Evolutionary conservation across 2,113 vertebrate genomes (phyloP).

Genomic region (Esox niger): DNA sequence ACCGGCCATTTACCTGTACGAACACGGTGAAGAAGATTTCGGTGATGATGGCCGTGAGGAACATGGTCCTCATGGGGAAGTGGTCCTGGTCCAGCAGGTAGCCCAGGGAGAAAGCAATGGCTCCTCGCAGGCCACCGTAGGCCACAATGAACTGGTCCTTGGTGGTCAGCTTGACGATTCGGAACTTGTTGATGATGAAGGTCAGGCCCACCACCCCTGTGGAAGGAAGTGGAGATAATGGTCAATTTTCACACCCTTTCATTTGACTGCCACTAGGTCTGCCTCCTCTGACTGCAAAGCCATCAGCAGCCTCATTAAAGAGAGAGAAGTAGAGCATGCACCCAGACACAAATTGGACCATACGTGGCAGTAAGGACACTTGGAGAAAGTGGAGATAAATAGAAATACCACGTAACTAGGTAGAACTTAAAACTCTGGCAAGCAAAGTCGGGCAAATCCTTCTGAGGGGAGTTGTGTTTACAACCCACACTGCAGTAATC

Average conservation of each 20-base stretch:
- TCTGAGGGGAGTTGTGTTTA: too few species aligned
- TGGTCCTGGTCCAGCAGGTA: slow-evolving; percentile 79
- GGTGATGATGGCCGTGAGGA: slow-evolving; percentile 96
- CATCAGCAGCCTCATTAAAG: neutral
- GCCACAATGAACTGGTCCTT: slow-evolving; percentile 99
- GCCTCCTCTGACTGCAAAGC: too few species aligned
- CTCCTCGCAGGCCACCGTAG: slow-evolving; percentile 93
- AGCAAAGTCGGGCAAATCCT: too few species aligned
- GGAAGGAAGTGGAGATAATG: neutral
- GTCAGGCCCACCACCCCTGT: slow-evolving; percentile 91
- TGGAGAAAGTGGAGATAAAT: neutral
- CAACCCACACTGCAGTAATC: too few species aligned
- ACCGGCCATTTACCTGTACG: slow-evolving; percentile 82
- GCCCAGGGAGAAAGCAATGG: slow-evolving; percentile 94
- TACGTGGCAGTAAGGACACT: neutral
- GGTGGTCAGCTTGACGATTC: slow-evolving; percentile 92
- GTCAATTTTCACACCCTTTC: neutral
- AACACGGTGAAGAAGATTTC: slow-evolving; percentile 99
- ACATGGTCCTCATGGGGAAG: slow-evolving; percentile 84
- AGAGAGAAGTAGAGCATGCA: neutral
- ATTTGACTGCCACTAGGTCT: neutral
- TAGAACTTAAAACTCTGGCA: too few species aligned
- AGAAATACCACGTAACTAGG: neutral
- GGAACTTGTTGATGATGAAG: slow-evolving; percentile 95
- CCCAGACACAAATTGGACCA: neutral